Base-by-base conservation (phyloP, 2,888 invertebrate genomes). In the Ophraella communa region DNA sequence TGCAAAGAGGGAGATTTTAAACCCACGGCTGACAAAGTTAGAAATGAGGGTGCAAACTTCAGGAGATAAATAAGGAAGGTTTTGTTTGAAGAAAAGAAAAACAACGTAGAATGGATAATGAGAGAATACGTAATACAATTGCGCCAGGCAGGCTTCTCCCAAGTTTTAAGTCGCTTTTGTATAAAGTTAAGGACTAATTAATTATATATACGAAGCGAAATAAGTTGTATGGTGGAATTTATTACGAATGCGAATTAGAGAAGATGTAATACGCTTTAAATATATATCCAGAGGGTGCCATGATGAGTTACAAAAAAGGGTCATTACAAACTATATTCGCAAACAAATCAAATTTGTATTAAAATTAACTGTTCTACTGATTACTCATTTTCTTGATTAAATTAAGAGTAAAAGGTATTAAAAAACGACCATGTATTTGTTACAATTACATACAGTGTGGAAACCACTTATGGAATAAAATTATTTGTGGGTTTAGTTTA, bases 41-140 rank as follows among this genome's bases (percentile, higher is more conserved):
- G 77, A 74, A 78, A 78, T 78, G 76, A 79, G 77, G 77, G 78
- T 74, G 73, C 74, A 77, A 76, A 77, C 76, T 77, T 77, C 73
- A 76, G 68, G 73, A 74, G 75, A 73, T 73, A 74, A 75, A 74
- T 77, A 78, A 78, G 77, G 77, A 77, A 75, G 72, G 72, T 72
- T 73, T 73, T 73, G 72, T 69, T 71, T 66, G 69, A 71, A 69
- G 71, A 69, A 71, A 69, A 71, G 68, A 71, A 71, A 69, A 69
- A 71, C 66, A 69, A 67, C 68, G 59, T 65, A 62, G 66, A 63
- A 69, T 61, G 66, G 64, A 62, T 70, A 67, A 70, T 67, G 69
- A 65, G 67, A 65, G 64, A 65, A 57, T 58, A 65, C 65, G 54
- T 65, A 65, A 65, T 62, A 65, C 57, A 65, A 62, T 65, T 65